phyloP scores from a whole-genome alignment of 2,888 invertebrate genomes.

The Priocnemis perturbator region DNA sequence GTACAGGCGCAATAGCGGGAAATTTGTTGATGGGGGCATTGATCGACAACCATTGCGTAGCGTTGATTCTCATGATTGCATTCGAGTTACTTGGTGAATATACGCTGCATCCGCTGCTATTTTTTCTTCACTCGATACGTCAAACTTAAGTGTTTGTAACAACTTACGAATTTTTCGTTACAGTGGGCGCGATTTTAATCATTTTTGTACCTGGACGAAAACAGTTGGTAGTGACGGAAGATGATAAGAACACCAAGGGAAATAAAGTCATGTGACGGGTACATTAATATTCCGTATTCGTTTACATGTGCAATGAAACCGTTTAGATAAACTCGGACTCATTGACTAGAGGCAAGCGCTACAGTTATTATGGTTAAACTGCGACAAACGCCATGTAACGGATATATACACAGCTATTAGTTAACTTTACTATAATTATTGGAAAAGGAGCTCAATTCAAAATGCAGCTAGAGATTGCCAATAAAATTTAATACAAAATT shows the following conservation, averaged over 20 bases:
- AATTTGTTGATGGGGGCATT: constrained; percentile 86
- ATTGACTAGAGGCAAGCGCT: too few species aligned
- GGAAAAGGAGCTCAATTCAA: too few species aligned
- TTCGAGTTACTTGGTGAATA: constrained; percentile 83
- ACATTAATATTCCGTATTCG: background rate
- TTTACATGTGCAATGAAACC: too few species aligned
- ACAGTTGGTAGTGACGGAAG: constrained; percentile 15
- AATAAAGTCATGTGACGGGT: background rate
- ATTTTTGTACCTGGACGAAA: constrained; percentile 79
- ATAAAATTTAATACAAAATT: too few species aligned
- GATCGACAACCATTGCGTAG: constrained; percentile 85
- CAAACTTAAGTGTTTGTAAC: background rate
- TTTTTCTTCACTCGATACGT: too few species aligned
- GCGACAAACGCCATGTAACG: too few species aligned
- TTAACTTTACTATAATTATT: too few species aligned
- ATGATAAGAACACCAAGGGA: constrained; percentile 1
- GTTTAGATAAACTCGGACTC: too few species aligned
- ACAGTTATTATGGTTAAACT: too few species aligned
- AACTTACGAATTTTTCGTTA: constrained; percentile 41
- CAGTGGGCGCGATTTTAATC: constrained; percentile 84
- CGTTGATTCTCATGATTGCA: constrained; percentile 80
- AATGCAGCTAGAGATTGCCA: too few species aligned
- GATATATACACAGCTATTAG: too few species aligned
- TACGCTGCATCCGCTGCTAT: too few species aligned
- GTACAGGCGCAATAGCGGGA: constrained; percentile 85